phyloP scores from a whole-genome alignment of 2,888 invertebrate species.

The Athalia rosae region DNA sequence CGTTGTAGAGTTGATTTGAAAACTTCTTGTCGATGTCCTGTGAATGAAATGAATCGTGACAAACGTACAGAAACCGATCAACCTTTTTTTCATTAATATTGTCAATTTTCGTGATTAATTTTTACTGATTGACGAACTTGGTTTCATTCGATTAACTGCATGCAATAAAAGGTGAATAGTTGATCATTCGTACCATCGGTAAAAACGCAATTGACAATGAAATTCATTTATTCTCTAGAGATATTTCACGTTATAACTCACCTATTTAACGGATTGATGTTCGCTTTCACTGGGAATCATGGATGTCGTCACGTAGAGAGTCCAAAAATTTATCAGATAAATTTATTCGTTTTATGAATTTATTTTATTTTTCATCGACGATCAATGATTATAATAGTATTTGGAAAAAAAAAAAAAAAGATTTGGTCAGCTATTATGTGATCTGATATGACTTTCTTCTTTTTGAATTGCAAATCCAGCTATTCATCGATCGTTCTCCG shows the following conservation, averaged over 20 bases:
- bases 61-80: no score
- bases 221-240: background rate
- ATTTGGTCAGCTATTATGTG: no score
- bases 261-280: slow-evolving; percentile 26
- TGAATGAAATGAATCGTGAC: no score
- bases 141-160: no score
- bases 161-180: no score
- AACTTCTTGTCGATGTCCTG: background rate
- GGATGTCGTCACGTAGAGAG: background rate
- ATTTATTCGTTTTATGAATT: background rate
- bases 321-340: slow-evolving; percentile 9
- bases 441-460: slow-evolving; percentile 1
- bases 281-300: slow-evolving; percentile 37
- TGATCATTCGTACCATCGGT: no score
- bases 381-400: no score
- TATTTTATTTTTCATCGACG: no score
- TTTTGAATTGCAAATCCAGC: background rate
- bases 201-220: background rate
- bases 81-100: no score
- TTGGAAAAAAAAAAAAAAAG: no score
- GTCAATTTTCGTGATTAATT: no score
- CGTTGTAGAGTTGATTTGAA: background rate
- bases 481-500: background rate
- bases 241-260: slow-evolving; percentile 2
- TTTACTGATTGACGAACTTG: no score